Percentiles rank a stretch among this genome's conserved stretches.
phyloP scores from a whole-genome alignment of 1,140 invertebrate species.

The Calycopis cecrops region DNA sequence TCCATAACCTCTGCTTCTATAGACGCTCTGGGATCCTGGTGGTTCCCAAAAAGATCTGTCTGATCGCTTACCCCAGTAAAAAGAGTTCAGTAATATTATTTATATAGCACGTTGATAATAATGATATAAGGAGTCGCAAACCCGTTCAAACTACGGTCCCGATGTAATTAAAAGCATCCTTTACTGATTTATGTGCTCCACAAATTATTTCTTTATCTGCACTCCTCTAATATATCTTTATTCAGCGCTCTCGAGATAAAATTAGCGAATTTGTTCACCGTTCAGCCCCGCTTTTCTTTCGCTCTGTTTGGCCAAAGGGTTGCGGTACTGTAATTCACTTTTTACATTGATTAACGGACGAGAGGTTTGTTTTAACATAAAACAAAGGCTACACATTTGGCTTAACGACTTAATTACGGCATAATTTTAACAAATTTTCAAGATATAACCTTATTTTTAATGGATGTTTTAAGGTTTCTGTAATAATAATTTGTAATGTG shows the following conservation, averaged over 20 bases:
- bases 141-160: constrained; percentile 38
- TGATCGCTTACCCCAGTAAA: no score
- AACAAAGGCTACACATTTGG: background rate
- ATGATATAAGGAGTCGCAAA: constrained; percentile 19
- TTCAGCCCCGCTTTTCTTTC: constrained; percentile 32
- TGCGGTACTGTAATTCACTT: constrained; percentile 43
- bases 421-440: background rate
- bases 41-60: no score
- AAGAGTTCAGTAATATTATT: no score
- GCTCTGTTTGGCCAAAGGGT: constrained; percentile 50
- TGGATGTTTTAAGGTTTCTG: no score
- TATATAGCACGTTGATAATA: background rate
- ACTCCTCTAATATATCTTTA: constrained; percentile 72
- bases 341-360: constrained; percentile 37
- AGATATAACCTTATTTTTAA: background rate
- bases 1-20: no score
- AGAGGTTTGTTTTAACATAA: constrained; percentile 20
- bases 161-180: constrained; percentile 70
- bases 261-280: constrained; percentile 64
- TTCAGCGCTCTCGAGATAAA: constrained; percentile 59
- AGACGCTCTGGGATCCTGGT: no score
- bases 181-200: constrained; percentile 69
- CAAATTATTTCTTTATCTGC: constrained; percentile 72
- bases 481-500: no score
- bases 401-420: constrained; percentile 1